phyloP scores from a whole-genome alignment of 2,888 invertebrate genomes.

The Spisula subtruncata region DNA sequence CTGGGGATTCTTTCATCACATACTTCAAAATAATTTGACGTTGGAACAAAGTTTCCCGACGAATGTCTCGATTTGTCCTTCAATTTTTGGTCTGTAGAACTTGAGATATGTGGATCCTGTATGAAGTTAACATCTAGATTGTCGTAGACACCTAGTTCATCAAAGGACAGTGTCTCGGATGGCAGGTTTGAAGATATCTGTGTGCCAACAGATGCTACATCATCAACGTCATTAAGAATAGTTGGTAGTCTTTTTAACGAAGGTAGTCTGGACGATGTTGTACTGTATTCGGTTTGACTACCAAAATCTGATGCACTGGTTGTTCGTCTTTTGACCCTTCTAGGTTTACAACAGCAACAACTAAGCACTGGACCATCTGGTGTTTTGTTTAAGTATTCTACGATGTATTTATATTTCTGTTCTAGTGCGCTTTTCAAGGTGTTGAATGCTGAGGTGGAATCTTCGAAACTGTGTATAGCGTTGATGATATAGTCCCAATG shows the following conservation, averaged over 20 bases:
- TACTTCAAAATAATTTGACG: not conserved
- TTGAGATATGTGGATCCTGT: not conserved
- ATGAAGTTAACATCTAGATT: not conserved
- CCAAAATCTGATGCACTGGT: constrained; percentile 1
- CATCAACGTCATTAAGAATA: not conserved
- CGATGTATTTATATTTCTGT: constrained; percentile 41
- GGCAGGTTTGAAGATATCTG: not conserved
- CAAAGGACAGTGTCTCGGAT: constrained; percentile 24
- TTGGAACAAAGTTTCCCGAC: constrained; percentile 35
- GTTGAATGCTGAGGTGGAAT: not conserved
- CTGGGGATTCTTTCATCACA: constrained; percentile 24
- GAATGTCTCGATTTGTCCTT: constrained; percentile 29
- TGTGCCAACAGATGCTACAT: not conserved
- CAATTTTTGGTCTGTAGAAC: not conserved
- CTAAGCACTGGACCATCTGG: constrained; percentile 26
- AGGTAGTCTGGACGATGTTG: constrained; percentile 32
- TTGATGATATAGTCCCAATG: constrained; percentile 36
- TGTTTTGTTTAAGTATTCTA: constrained; percentile 21
- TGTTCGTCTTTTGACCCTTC: not conserved
- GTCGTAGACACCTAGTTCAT: constrained; percentile 11
- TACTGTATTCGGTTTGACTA: constrained; percentile 40
- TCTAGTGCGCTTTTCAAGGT: constrained; percentile 15
- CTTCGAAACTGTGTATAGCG: not conserved
- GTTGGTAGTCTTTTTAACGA: not conserved
- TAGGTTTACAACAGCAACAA: constrained; percentile 31